Conservation (phyloP, 2,888 invertebrate species). For the Elaeidobius kamerunicus region DNA sequence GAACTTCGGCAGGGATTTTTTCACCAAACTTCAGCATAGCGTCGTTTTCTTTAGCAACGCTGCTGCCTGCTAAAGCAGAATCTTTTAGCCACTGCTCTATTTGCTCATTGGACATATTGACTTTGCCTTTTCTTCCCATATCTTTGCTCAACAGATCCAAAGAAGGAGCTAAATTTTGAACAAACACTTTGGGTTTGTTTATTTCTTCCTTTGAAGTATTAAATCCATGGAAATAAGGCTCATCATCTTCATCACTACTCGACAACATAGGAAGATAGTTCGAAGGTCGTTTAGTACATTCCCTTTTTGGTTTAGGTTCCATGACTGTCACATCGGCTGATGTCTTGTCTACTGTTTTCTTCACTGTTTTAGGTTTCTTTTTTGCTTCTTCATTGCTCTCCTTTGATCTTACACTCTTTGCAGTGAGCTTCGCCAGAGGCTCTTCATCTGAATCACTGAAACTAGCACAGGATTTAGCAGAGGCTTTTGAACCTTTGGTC, state of each 20-base stretch:
- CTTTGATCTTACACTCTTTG: constrained; percentile 33
- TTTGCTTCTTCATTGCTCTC: constrained; percentile 18
- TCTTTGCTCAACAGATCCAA: constrained; percentile 47
- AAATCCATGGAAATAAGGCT: constrained; percentile 44
- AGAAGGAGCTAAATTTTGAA: constrained; percentile 35
- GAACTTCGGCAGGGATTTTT: constrained; percentile 43
- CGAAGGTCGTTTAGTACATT: constrained; percentile 47
- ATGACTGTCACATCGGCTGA: constrained; percentile 17
- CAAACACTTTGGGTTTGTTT: constrained; percentile 27
- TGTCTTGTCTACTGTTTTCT: constrained; percentile 15
- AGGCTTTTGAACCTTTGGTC: constrained; percentile 32
- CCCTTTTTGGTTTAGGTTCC: constrained; percentile 45
- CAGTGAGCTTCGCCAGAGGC: constrained; percentile 57
- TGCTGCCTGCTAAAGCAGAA: constrained; percentile 47
- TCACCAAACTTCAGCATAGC: constrained; percentile 47
- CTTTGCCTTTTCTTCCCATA: constrained; percentile 48
- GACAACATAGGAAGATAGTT: constrained; percentile 46
- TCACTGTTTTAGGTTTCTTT: constrained; percentile 16
- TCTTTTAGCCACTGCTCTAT: constrained; percentile 63
- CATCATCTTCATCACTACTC: constrained; percentile 51
- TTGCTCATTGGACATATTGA: constrained; percentile 67
- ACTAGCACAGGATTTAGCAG: constrained; percentile 34
- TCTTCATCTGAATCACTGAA: constrained; percentile 67
- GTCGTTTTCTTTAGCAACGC: constrained; percentile 45
- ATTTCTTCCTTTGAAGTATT: constrained; percentile 29